A percentile compares a stretch with the other conserved stretches of the same genome.
phyloP scores from a whole-genome alignment of 92 coral and sea anemone genomes.

The Paragorgia papillata region DNA sequence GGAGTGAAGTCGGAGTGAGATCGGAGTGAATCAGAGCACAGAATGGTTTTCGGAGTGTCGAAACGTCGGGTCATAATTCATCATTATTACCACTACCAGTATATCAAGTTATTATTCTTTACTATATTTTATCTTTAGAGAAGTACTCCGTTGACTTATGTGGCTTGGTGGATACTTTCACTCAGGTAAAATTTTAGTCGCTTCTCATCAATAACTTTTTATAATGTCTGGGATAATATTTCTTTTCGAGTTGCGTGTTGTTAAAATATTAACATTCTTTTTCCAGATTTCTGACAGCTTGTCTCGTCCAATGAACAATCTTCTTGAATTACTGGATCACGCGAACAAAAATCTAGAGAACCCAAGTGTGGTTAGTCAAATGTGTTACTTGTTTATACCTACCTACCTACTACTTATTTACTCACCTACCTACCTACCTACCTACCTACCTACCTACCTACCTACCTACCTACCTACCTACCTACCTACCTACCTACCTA shows the following conservation, averaged over 20 bases:
- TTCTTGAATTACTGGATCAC: slow-evolving; percentile 23
- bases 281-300: slow-evolving; percentile 31
- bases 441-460: not conserved
- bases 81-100: not conserved
- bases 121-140: slow-evolving; percentile 1
- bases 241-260: too few relatives aligned
- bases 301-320: slow-evolving; percentile 21
- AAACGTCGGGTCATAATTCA: not conserved
- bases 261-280: too few relatives aligned
- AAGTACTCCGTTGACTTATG: slow-evolving; percentile 12
- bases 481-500: too few relatives aligned
- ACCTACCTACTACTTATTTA: not conserved
- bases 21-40: too few relatives aligned
- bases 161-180: slow-evolving; percentile 36
- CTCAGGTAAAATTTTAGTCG: slow-evolving; percentile 12
- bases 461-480: not conserved
- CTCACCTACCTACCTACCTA: not conserved
- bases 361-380: not conserved
- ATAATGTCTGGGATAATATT: too few relatives aligned
- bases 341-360: not conserved
- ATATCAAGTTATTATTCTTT: not conserved
- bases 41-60: too few relatives aligned
- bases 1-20: too few relatives aligned
- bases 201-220: not conserved
- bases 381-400: not conserved